Evolutionary conservation across 2,888 invertebrate species (phyloP), one percentile per base, ranked within the genome.

Genomic region (Drosophila kambysellisi): DNA sequence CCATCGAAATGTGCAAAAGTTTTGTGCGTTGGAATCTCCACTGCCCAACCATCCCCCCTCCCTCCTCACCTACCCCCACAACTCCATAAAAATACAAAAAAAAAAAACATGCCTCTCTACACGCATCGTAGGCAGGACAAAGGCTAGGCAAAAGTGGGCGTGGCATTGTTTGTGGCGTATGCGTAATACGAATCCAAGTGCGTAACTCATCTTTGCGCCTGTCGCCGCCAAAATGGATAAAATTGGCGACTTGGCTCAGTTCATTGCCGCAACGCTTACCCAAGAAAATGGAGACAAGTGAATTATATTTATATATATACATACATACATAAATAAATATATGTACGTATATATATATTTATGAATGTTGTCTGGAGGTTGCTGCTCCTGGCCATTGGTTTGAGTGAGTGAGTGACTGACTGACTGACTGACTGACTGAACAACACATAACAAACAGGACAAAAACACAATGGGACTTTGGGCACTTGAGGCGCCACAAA

Each of bases 1-100:
- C 89, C 88, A 85, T 82, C 85, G 89, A 87, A 87, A 87, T 87
- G 84, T 84, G 83, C 76, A 76, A 81, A 86, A 86, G 74, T 88
- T 85, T 80, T 66, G 51, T 70, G 66, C 57, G 59, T 46, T 37
- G 46, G 17, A 9, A 54, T 39, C 8, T 30, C 56, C 2, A 15
- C 29, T 30, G 53, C 6, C 17, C 37, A 39, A 25, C 25, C 25
- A 2, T 25, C 25, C 25, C 25, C 25, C 25, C 25, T 3, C 20
- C 11, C 50, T 12, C n/a, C 17, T 30, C 32, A n/a, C 39, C 41
- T 17, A 35, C 20, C 39, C 60, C 25, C 35, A 2, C 12, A 8
- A 41, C 37, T 6, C 6, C 43, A 20, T 4, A 12, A 20, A 46
- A 46, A 15, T 6, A 3, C 43, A 20, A 1, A 12, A 20, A 46